Conservation (phyloP, 1,140 invertebrate genomes). For the Apis dorsata region DNA sequence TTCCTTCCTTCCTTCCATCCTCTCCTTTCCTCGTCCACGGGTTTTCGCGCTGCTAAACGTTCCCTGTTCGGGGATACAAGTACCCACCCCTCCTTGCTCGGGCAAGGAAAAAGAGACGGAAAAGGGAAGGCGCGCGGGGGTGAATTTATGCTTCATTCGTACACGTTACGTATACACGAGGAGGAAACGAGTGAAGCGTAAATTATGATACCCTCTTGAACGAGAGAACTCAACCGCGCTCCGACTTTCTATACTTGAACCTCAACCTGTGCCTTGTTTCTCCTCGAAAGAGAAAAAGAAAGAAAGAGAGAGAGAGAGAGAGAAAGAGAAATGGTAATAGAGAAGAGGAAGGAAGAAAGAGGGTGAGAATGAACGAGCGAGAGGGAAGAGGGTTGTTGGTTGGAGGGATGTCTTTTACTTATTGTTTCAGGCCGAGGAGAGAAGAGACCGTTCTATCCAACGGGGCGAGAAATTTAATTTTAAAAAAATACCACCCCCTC, state of each 20-base stretch:
- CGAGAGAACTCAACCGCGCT: conserved; percentile 43
- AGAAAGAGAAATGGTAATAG: no score
- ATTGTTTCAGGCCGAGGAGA: conserved; percentile 49
- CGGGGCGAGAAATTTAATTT: conserved; percentile 62
- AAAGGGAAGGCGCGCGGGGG: conserved; percentile 32
- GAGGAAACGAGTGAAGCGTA: conserved; percentile 70
- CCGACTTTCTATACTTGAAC: conserved; percentile 22
- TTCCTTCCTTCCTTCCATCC: neutral
- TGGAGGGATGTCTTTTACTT: conserved; percentile 64
- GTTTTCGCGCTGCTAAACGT: conserved; percentile 68
- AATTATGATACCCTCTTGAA: conserved; percentile 71
- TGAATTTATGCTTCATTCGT: conserved; percentile 76
- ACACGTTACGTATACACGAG: conserved; percentile 67
- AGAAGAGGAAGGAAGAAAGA: no score
- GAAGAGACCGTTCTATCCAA: conserved; percentile 39
- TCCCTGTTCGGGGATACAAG: conserved; percentile 50
- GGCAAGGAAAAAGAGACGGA: neutral
- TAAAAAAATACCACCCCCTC: conserved; percentile 40
- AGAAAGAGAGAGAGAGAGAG: neutral
- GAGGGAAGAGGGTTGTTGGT: neutral
- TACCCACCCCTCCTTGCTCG: neutral
- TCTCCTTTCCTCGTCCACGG: conserved; percentile 49
- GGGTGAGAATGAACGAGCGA: no score
- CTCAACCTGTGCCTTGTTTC: neutral
- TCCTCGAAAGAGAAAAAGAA: neutral